A percentile compares a stretch with the other conserved stretches of the same genome.
Evolutionary conservation across 1,140 invertebrate genomes (phyloP).

Genomic region (Cepaea nemoralis): DNA sequence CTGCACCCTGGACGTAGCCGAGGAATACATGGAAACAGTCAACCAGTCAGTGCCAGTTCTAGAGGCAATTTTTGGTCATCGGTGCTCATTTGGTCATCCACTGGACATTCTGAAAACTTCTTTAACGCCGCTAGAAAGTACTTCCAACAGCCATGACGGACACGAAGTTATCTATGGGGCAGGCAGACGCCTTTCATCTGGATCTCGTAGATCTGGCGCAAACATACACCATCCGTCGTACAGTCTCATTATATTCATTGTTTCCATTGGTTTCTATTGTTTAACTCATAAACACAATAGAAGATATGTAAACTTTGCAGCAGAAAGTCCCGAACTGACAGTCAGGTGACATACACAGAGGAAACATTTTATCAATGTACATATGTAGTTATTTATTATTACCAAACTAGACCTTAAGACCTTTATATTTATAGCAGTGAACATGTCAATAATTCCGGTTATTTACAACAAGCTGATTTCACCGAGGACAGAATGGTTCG

Average conservation of each 20-base stretch:
- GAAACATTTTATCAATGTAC: too few relatives aligned
- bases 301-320: too few relatives aligned
- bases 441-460: too few relatives aligned
- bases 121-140: background rate
- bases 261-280: background rate
- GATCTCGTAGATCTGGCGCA: background rate
- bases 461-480: too few relatives aligned
- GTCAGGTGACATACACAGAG: too few relatives aligned
- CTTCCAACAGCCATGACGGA: background rate
- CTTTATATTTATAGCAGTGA: too few relatives aligned
- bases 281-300: background rate
- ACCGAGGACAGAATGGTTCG: too few relatives aligned
- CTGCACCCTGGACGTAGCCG: constrained; percentile 44
- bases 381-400: too few relatives aligned
- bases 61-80: constrained; percentile 40
- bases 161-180: background rate
- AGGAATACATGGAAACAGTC: constrained; percentile 45
- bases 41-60: constrained; percentile 43
- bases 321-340: too few relatives aligned
- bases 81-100: constrained; percentile 46
- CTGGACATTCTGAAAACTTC: constrained; percentile 46
- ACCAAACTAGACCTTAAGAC: too few relatives aligned
- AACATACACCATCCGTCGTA: background rate
- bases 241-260: background rate
- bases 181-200: constrained; percentile 1